phyloP scores from a whole-genome alignment of 2,888 invertebrate species.

The Eustalomyia histrio region DNA sequence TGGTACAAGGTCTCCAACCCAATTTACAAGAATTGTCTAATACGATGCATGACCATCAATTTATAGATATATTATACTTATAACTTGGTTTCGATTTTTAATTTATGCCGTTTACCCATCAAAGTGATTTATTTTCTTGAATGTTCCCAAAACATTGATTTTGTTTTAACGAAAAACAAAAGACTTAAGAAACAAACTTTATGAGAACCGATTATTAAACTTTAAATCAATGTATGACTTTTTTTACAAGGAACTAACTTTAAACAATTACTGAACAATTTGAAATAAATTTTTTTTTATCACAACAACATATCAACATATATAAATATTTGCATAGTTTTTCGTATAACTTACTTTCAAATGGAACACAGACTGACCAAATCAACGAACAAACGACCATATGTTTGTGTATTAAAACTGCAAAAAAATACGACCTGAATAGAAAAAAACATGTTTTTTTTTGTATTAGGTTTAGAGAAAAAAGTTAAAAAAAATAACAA shows the following conservation, averaged over 20 bases:
- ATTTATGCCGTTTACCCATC: too few species aligned
- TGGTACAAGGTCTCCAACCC: too few species aligned
- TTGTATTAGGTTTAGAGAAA: constrained; percentile 35
- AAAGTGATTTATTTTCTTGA: too few species aligned
- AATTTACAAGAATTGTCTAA: too few species aligned
- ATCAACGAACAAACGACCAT: neutral
- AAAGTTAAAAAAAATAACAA: constrained; percentile 34
- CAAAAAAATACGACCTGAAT: constrained; percentile 45
- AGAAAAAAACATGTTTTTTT: constrained; percentile 37
- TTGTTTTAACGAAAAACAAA: constrained; percentile 16
- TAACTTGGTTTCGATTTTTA: too few species aligned
- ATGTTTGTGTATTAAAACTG: neutral
- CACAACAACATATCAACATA: neutral
- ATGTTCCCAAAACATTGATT: too few species aligned
- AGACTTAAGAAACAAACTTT: constrained; percentile 41
- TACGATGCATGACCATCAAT: too few species aligned
- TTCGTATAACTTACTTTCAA: constrained; percentile 34
- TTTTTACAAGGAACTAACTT: neutral
- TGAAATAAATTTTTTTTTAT: neutral
- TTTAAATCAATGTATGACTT: constrained; percentile 9
- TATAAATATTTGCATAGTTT: constrained; percentile 35
- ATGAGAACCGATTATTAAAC: neutral
- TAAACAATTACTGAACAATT: neutral
- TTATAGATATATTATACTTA: too few species aligned
- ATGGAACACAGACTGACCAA: constrained; percentile 4